Conservation (phyloP, 2,113 vertebrate genomes). For the Stegostoma tigrinum region DNA sequence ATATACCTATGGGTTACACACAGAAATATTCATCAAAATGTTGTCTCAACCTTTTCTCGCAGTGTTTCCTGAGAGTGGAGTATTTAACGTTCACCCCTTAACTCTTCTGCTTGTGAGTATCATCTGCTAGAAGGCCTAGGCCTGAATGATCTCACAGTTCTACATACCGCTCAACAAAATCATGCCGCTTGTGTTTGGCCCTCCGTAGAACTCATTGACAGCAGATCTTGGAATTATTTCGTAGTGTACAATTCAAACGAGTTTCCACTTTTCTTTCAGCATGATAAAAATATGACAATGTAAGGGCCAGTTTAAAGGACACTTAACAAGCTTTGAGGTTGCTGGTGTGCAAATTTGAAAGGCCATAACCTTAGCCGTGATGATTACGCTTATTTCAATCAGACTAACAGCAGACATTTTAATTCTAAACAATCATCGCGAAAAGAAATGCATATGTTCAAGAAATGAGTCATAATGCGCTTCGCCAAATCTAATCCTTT, state of each 20-base stretch:
- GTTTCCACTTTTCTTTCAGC: background rate
- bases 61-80: background rate
- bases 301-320: background rate
- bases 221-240: background rate
- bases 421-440: no score
- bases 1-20: no score
- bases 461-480: background rate
- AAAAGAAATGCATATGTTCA: background rate
- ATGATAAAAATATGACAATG: background rate
- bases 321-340: background rate
- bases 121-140: background rate
- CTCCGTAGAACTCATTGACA: background rate
- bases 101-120: background rate
- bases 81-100: background rate
- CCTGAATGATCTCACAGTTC: slow-evolving; percentile 17
- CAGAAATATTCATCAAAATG: background rate
- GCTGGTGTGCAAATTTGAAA: background rate
- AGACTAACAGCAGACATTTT: background rate
- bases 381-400: background rate
- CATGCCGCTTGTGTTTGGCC: background rate
- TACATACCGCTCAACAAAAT: slow-evolving; percentile 3
- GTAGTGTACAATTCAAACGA: background rate
- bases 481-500: background rate
- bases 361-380: background rate
- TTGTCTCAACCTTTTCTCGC: background rate